Evolutionary conservation across 2,888 invertebrate species (phyloP), one percentile per base, ranked within the genome.

Genomic region (Salticus scenicus): DNA sequence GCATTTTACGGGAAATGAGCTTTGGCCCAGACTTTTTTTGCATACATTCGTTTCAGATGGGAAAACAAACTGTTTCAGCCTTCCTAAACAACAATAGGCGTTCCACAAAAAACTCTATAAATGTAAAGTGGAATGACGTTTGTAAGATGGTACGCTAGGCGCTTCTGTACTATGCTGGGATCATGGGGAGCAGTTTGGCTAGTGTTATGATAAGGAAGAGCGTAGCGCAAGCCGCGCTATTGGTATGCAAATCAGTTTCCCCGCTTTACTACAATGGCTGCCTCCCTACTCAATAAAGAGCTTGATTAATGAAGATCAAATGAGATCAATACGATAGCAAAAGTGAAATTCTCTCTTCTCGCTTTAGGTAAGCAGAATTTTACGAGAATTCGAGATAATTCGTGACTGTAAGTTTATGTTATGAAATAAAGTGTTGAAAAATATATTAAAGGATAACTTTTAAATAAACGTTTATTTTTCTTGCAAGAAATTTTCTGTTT

Each of bases 271-370:
- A 85, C 84, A 85, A 79, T 79, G 63, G 79, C 47, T 42, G 79
- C 94, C 67, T 51, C 67, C 57, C 66, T 51, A 67, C 81, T 81
- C 80, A 71, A 76, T 86, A 81, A 80, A 74, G 91, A 73, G 89
- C 66, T 82, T 75, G 81, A 81, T 82, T 79, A 87, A 79, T 86
- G 87, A 73, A 85, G 78, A 71, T 86, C 83, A 80, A 82, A 93
- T 94, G 89, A 88, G 76, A 81, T 73, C 85, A 74, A 73, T 79
- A 63, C 79, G 84, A 85, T 85, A 85, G 84, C 70, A 84, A 84
- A 79, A 87, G 73, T 86, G 85, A 85, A 80, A 24, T 57, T 85
- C 76, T 30, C 14, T 20, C 37, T 24, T 24, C 42, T 17, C 37
- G 71, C 27, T 30, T 31, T 27, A 17, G 64, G 64, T 64, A 27